Conservation (phyloP, 2,888 invertebrate genomes). For the Balanococcus diminutus region DNA sequence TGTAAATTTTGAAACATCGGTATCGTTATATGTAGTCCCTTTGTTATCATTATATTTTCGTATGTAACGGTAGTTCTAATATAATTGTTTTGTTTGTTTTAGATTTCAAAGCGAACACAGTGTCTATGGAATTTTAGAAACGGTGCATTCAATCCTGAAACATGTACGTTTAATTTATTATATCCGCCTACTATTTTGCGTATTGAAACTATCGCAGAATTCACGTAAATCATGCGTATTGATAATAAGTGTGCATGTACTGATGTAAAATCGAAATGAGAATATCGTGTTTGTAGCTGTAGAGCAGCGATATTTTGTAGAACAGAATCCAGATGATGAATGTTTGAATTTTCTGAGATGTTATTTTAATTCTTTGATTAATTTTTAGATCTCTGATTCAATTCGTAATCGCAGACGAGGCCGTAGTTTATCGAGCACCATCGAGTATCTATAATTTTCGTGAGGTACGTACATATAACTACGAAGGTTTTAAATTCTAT, state of each 20-base stretch:
- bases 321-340: no score
- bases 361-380: neutral
- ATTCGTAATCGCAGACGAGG: neutral
- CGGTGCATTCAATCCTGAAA: neutral
- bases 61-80: neutral
- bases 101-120: neutral
- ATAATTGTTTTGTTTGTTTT: neutral
- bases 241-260: no score
- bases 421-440: neutral
- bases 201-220: neutral
- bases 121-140: neutral
- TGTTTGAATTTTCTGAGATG: no score
- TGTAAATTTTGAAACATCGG: neutral
- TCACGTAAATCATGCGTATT: neutral
- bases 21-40: neutral
- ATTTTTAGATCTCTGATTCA: neutral
- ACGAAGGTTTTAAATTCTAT: neutral
- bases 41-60: neutral
- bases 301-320: no score
- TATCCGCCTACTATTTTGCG: no score
- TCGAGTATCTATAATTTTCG: neutral
- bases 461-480: neutral
- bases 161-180: neutral
- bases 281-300: no score
- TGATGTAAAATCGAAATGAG: no score